Base-by-base conservation (phyloP, 2,888 invertebrate genomes). In the Lasioglossum figueresi region DNA sequence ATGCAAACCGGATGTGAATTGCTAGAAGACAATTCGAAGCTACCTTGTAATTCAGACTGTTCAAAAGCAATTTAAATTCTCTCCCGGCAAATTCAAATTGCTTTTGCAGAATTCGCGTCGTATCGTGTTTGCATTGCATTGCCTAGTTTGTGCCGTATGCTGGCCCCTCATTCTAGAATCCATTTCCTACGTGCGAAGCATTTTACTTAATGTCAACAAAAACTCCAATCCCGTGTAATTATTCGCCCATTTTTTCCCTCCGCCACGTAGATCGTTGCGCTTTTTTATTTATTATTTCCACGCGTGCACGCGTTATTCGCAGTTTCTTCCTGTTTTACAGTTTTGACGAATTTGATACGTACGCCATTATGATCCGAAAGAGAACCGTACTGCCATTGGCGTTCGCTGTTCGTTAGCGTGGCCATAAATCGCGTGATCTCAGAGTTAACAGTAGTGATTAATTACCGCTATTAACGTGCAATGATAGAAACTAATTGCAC, bases 51-150 rank as follows among this genome's bases (percentile, higher is more conserved):
- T 89, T 83, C 83, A 84, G 86, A 88, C 88, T 85, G 66, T 66
- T 66, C 66, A 88, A 90, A 90, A 89, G 86, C 86, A 89, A 87
- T 90, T 87, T 83, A 84, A 89, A 90, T 90, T 86, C 75, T 86
- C 84, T 79, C 82, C 27, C 83, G 48, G 89, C 84, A 88, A 90
- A 89, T 90, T 88, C 88, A 89, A 90, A 90, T 90, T 88, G 85
- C 89, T 90, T 90, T 88, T 74, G 86, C 88, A 88, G 82, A 88
- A 90, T 90, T 88, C 86, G 82, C 83, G 48, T 78, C 84, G 87
- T 86, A 78, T 89, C 82, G 86, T 84, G 83, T 85, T 89, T 80
- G 86, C 85, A 82, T 72, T 85, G 71, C 76, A 78, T 70, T 77
- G 76, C 76, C 52, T 75, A 85, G 74, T 80, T 82, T 75, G 75